Evolutionary conservation across 2,797 vertebrate species (phyloP), one percentile per base, ranked within the genome.

Genomic region (Peromyscus nudipes): DNA sequence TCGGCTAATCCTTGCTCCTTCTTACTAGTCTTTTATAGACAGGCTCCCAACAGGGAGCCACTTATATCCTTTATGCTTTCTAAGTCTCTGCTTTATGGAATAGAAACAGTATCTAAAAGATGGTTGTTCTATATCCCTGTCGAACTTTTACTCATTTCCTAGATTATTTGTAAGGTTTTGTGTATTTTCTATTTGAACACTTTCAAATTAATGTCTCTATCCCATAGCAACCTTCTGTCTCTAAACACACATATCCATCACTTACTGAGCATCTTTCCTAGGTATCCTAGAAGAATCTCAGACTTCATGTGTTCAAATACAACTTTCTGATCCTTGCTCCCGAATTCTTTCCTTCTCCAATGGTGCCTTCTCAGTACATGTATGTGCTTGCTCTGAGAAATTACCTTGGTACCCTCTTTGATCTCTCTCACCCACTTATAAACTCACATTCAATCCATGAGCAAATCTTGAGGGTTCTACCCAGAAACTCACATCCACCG

Each of bases 41-140:
- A 85, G 89, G 94, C 52, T 19, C 0, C 1, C 31, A 23, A 7
- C 9, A 2, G 3, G 4, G 49, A 93, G 17, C 0, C 67, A n/a
- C 13, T 67, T 65, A 1, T 8, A 17, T 6, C 29, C 27, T 34
- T 27, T 7, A 34, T 4, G 13, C 25, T 37, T 5, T 46, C 4
- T 29, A 40, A 49, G 1, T 12, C 21, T 16, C 14, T 40, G 34
- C 23, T 88, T 71, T 5, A 29, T 55, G 27, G 85, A 57, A 73
- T n/a, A 55, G n/a, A 83, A 17, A 43, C 0, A 14, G 2, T 0
- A 31, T 5, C 25, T 67, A 3, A 64, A 83, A 11, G 1, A 0
- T 52, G 4, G 0, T 40, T 73, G 10, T 0, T 31, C 12, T 37
- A 4, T 0, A 6, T 27, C 29, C 65, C 29, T 16, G n/a, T 37